Evolutionary conservation across 2,797 vertebrate species (phyloP).

Genomic region (Agapornis canus): DNA sequence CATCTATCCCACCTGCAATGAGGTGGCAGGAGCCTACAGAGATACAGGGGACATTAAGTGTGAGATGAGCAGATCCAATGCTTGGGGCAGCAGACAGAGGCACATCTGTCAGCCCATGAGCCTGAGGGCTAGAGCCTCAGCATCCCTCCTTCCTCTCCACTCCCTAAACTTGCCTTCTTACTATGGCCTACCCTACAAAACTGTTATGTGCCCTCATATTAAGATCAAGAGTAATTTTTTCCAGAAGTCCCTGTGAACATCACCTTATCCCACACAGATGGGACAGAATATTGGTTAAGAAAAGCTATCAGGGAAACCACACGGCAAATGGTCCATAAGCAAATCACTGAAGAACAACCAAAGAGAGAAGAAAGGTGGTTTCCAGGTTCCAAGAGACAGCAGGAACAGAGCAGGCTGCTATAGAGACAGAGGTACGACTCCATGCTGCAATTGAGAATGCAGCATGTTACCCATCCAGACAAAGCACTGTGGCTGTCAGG

Average conservation of each 20-base stretch:
- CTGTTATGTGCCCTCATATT: neutral
- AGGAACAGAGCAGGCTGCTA: neutral
- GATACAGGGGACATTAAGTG: accelerated
- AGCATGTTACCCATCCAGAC: neutral
- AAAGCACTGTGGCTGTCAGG: neutral
- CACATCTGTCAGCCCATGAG: neutral
- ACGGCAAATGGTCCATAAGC: neutral
- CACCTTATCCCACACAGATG: accelerated
- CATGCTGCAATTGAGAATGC: neutral
- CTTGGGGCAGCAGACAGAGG: neutral
- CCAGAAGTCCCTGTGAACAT: neutral
- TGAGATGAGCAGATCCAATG: neutral
- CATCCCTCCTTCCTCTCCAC: neutral
- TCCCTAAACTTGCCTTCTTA: neutral
- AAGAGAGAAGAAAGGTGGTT: neutral
- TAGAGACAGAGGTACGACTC: neutral
- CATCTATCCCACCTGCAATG: accelerated
- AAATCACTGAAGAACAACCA: neutral
- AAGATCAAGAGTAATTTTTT: neutral
- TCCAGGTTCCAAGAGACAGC: neutral
- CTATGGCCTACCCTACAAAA: neutral
- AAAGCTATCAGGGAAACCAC: neutral
- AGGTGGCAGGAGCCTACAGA: accelerated
- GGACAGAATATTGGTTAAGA: neutral
- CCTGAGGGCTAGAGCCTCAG: neutral